These are phyloP conservation scores for Mus caroli DNA, from an alignment of 2,797 vertebrate species.

Conservation along the genomic window DNA sequence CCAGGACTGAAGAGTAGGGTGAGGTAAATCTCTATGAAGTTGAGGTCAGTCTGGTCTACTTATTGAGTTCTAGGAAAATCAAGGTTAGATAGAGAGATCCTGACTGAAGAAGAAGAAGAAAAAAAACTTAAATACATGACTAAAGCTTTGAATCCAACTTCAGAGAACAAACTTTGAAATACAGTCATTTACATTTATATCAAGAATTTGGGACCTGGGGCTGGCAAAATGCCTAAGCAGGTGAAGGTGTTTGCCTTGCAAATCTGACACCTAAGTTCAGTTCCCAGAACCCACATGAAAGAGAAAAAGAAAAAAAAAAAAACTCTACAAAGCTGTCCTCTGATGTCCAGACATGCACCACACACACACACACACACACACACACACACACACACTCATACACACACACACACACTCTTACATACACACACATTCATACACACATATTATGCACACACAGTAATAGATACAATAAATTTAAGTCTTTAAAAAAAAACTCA, in stretches of 20 bases:
- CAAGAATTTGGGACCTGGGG: background rate
- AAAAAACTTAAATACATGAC: slow-evolving; percentile 23
- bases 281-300: background rate
- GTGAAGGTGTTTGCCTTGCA: background rate
- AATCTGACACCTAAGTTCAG: background rate
- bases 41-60: background rate
- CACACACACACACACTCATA: background rate
- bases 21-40: background rate
- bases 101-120: background rate
- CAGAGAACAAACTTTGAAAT: background rate
- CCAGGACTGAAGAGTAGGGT: background rate
- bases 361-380: background rate
- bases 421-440: background rate
- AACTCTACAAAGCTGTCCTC: background rate
- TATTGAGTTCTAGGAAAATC: background rate
- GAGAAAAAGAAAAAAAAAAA: too few relatives aligned
- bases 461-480: background rate
- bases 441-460: background rate
- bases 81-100: background rate
- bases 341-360: background rate
- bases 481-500: slow-evolving; percentile 16
- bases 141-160: slow-evolving; percentile 58
- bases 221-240: background rate
- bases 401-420: background rate
- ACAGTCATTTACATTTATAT: slow-evolving; percentile 49